phyloP scores from a whole-genome alignment of 2,113 vertebrate species.

The Phoxinus phoxinus region DNA sequence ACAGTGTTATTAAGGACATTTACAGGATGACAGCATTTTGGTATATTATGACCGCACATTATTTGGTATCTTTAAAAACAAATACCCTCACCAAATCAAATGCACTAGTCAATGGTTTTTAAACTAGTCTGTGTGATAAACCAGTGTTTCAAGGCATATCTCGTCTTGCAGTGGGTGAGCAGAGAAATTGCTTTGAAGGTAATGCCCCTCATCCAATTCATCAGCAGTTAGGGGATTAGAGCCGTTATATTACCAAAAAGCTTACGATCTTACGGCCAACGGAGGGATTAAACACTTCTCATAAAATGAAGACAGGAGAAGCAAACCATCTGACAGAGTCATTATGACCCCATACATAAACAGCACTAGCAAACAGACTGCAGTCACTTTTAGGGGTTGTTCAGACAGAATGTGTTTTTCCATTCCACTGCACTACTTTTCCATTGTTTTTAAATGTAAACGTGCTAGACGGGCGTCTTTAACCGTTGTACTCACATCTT shows the following conservation, averaged over 20 bases:
- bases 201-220: constrained; percentile 70
- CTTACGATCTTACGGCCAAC: constrained; percentile 65
- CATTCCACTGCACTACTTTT: too few relatives aligned
- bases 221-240: constrained; percentile 68
- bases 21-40: neutral
- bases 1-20: neutral
- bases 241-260: constrained; percentile 74
- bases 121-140: constrained; percentile 48
- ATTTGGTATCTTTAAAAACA: neutral
- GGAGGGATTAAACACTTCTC: constrained; percentile 69
- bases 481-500: too few relatives aligned
- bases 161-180: constrained; percentile 53
- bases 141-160: constrained; percentile 57
- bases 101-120: constrained; percentile 32
- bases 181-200: constrained; percentile 71
- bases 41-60: neutral
- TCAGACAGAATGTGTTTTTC: too few relatives aligned
- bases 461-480: too few relatives aligned
- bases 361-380: neutral
- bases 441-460: too few relatives aligned
- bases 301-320: constrained; percentile 63
- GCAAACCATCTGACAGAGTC: constrained; percentile 48
- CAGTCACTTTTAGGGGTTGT: neutral
- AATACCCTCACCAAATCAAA: constrained; percentile 3
- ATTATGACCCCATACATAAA: constrained; percentile 37